Evolutionary conservation across 1,140 invertebrate genomes (phyloP).

Genomic region (Akabosia matsudoensis): DNA sequence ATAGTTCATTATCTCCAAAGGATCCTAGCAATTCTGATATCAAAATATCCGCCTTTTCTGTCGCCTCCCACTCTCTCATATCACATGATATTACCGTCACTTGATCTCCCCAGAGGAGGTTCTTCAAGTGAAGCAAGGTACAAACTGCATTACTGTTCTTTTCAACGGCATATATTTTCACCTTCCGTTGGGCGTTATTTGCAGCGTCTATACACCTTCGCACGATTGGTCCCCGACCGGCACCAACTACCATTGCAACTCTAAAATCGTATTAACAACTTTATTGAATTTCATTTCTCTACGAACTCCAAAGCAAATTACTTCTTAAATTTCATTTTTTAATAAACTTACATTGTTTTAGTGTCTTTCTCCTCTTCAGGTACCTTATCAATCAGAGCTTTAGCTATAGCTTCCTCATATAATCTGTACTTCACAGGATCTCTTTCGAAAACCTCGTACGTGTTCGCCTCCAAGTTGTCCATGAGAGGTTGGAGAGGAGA

Average conservation of each 20-base stretch:
- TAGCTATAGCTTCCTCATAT: conserved; percentile 79
- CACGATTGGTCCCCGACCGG: conserved; percentile 92
- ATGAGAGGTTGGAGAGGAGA: conserved; percentile 85
- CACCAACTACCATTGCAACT: conserved; percentile 88
- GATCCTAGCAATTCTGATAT: conserved; percentile 96
- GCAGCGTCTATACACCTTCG: conserved; percentile 78
- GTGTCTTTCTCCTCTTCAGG: conserved; percentile 55
- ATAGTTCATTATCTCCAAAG: conserved; percentile 98
- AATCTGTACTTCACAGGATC: conserved; percentile 94
- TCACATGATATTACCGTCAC: conserved; percentile 78
- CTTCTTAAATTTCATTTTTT: not conserved
- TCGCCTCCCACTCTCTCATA: conserved; percentile 80
- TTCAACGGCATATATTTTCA: conserved; percentile 90
- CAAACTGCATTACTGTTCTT: conserved; percentile 97
- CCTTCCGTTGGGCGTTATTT: conserved; percentile 60
- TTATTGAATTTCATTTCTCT: not conserved
- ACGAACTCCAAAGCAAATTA: not conserved
- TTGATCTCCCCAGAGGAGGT: conserved; percentile 75
- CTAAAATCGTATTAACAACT: conserved; percentile 46
- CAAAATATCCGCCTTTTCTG: conserved; percentile 87
- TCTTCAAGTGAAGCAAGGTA: conserved; percentile 74
- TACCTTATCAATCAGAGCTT: conserved; percentile 64
- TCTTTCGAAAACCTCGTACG: conserved; percentile 98
- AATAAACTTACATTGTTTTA: conserved; percentile 40
- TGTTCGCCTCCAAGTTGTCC: conserved; percentile 92